Evolutionary conservation across 2,888 invertebrate species (phyloP).

Genomic region (Cantharis lateralis): DNA sequence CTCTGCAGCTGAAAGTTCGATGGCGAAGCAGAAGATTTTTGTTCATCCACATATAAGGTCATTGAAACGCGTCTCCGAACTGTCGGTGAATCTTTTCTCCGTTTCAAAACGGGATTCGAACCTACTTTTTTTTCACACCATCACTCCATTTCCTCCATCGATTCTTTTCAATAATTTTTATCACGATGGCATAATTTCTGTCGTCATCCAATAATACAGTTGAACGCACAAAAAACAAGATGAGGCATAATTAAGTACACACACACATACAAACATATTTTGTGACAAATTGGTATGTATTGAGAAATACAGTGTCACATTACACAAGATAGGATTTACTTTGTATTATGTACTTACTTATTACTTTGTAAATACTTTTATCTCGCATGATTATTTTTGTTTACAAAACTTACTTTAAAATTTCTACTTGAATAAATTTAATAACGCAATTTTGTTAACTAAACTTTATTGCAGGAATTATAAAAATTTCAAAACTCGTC

Average conservation of each 20-base stretch:
- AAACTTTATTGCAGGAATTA: not conserved
- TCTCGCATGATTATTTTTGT: not conserved
- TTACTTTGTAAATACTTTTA: not conserved
- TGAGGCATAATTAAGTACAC: not conserved
- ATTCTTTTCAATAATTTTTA: not conserved
- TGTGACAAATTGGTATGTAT: not conserved
- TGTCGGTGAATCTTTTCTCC: conserved; percentile 4
- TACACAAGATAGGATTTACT: not conserved
- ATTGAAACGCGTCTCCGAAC: conserved; percentile 10
- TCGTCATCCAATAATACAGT: not conserved
- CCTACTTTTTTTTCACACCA: conserved; percentile 12
- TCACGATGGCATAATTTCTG: not conserved
- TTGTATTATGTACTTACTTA: not conserved
- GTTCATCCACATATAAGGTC: conserved; percentile 18
- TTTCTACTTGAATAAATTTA: not conserved
- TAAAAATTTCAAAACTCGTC: not conserved
- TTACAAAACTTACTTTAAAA: not conserved
- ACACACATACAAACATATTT: not conserved
- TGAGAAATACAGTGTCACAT: not conserved
- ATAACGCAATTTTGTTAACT: not conserved
- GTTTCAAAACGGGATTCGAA: conserved; percentile 19
- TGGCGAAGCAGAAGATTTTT: conserved; percentile 10
- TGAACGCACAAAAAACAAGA: not conserved
- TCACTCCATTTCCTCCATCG: not conserved
- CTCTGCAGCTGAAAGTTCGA: conserved; percentile 10